phyloP scores from a whole-genome alignment of 2,797 vertebrate genomes.

The Hydrocynus forskahlii region DNA sequence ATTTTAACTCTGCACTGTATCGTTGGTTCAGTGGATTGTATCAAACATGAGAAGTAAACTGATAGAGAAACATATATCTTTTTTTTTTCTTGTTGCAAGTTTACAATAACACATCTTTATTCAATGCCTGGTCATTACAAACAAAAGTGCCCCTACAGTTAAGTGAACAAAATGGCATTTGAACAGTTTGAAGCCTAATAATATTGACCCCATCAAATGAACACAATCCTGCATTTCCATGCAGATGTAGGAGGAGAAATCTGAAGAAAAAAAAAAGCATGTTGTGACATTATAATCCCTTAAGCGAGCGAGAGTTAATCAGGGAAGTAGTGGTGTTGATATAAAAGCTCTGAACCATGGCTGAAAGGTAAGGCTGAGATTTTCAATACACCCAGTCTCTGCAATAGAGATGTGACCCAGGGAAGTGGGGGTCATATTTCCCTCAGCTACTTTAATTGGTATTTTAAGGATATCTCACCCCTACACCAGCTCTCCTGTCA shows the following conservation, averaged over 20 bases:
- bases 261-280: slow-evolving; percentile 38
- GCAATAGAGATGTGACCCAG: slow-evolving; percentile 55
- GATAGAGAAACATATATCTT: not conserved
- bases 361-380: slow-evolving; percentile 59
- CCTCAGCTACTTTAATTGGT: slow-evolving; percentile 62
- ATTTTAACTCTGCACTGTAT: not conserved
- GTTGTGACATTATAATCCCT: slow-evolving; percentile 55
- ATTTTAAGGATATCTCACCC: slow-evolving; percentile 64
- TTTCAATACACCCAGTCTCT: slow-evolving; percentile 54
- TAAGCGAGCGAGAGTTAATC: slow-evolving; percentile 59
- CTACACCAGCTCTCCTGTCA: slow-evolving; percentile 57
- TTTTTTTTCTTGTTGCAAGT: too few species aligned
- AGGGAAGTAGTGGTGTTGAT: slow-evolving; percentile 52
- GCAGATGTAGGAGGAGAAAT: slow-evolving; percentile 34
- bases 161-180: not conserved
- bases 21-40: not conserved
- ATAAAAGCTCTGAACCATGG: slow-evolving; percentile 61
- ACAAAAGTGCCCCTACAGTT: too few species aligned
- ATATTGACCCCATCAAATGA: slow-evolving; percentile 41
- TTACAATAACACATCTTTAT: too few species aligned
- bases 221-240: slow-evolving; percentile 34
- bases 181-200: slow-evolving; percentile 22
- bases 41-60: not conserved
- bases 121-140: too few species aligned
- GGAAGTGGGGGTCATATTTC: slow-evolving; percentile 59